Evolutionary conservation across 2,888 invertebrate genomes (phyloP), one percentile per base, ranked within the genome.

Genomic region (Elgonia sp.): DNA sequence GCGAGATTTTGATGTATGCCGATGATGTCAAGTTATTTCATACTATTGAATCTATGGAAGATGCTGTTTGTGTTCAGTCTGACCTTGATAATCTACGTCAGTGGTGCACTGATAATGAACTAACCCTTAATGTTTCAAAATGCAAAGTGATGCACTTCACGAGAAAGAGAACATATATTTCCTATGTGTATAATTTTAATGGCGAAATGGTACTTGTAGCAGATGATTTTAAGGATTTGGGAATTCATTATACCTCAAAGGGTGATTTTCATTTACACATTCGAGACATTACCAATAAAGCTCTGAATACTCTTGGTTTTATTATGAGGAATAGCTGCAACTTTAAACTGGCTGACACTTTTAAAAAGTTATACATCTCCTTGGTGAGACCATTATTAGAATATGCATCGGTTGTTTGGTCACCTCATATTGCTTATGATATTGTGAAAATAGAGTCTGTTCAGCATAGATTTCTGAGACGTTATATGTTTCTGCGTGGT

Each of bases 21-120:
- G 81, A 81, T 46, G 55, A 79, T 40, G 79, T 42, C 10, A 72
- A 81, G 53, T 20, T 72, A 0, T 81, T 72, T 14, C 40, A 50
- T 37, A 37, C 14, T 7, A 42, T 81, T 9, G 20, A 21, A 46
- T n/a, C 20, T 46, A 14, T 37, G 0, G 0, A 46, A 0, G 80
- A 70, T 10, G n/a, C 60, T n/a, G 1, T 16, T 2, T 0, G 0
- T n/a, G 5, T 80, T 0, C 80, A 80, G 40, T 46, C 9, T 18
- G 81, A 81, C 20, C 21, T 81, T 0, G 62, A 70, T 60, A 8
- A 9, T 10, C 0, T 81, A 72, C 20, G 14, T 12, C 0, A 8
- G 4, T 81, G 72, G 81, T 72, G 69, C 18, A 6, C 1, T 2
- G 10, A 12, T 0, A 81, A 81, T 39, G 2, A 12, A 1, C 20